Base-by-base conservation (phyloP, 2,797 vertebrate genomes). In the Helicolenus hilgendorfi region DNA sequence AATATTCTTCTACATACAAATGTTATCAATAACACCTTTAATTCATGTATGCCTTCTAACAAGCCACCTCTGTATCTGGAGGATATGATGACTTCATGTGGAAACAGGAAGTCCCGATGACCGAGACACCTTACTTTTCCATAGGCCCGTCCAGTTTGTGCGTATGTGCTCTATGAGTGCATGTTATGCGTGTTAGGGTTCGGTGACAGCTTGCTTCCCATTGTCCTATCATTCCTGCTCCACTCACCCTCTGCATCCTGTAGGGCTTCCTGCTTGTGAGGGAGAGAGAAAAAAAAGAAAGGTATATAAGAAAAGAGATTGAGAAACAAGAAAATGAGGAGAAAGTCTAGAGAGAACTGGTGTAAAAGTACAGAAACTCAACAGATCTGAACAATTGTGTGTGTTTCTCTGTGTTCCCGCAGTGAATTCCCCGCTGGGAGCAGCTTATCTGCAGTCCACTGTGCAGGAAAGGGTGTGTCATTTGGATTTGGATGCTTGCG, bases 181-280 rank as follows among this genome's bases (percentile, higher is more conserved):
- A 69, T 85, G 80, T 73, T 72, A 49, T 77, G 58, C 74, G 89
- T 85, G 89, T 92, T 83, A 67, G 86, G 86, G 87, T 94, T 96
- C 87, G 69, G 94, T 96, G 95, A 96, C 95, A 94, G 93, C 94
- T 94, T 92, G 93, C 94, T 97, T 97, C 97, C 96, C 95, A 96
- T 96, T 97, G 96, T 98, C 96, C 96, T 97, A 97, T 97, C 97
- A 97, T 96, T 96, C 95, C 92, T 90, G 91, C 90, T 91, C 89
- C 97, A 96, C 94, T 96, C 96, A 94, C 85, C 88, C 88, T 93
- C 92, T 79, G 89, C 96, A 97, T 98, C 97, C 97, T 97, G 96
- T 96, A 89, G 89, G 90, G 90, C 92, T 97, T 98, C 97, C 97
- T 98, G 95, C 89, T 72, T 45, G 68, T 26, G 71, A 72, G 70